phyloP scores from a whole-genome alignment of 2,113 vertebrate genomes.

The Grammomys dolichurus region DNA sequence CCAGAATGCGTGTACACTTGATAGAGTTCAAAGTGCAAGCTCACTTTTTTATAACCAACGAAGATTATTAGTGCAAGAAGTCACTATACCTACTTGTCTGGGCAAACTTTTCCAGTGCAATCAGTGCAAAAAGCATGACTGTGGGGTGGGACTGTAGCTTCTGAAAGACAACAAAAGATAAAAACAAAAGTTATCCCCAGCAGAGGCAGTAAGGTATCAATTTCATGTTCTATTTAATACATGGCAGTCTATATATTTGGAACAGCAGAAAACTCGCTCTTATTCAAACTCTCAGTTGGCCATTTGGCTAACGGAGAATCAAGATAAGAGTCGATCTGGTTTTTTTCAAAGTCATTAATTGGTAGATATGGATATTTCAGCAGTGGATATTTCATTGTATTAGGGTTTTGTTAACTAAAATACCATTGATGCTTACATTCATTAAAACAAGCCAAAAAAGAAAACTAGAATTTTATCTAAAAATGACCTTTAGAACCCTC shows the following conservation, averaged over 20 bases:
- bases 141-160: conserved; percentile 97
- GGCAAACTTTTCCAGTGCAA: conserved; percentile 99
- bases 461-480: conserved; percentile 60
- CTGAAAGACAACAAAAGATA: conserved; percentile 85
- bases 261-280: neutral
- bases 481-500: conserved; percentile 51
- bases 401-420: conserved; percentile 54
- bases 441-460: conserved; percentile 57
- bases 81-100: conserved; percentile 95
- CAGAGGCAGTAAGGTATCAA: neutral
- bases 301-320: conserved; percentile 36
- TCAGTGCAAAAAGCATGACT: conserved; percentile 99
- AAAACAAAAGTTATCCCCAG: conserved; percentile 44
- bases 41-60: neutral
- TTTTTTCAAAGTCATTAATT: conserved; percentile 40
- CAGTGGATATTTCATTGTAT: neutral
- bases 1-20: neutral
- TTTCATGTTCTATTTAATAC: conserved; percentile 24
- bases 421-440: conserved; percentile 43
- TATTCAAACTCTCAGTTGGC: conserved; percentile 4
- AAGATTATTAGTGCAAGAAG: conserved; percentile 54
- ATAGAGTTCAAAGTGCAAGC: neutral
- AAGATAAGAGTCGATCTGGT: conserved; percentile 10
- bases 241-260: neutral
- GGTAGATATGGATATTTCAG: conserved; percentile 43